Evolutionary conservation across 2,113 vertebrate genomes (phyloP).

Genomic region (Peromyscus leucopus): DNA sequence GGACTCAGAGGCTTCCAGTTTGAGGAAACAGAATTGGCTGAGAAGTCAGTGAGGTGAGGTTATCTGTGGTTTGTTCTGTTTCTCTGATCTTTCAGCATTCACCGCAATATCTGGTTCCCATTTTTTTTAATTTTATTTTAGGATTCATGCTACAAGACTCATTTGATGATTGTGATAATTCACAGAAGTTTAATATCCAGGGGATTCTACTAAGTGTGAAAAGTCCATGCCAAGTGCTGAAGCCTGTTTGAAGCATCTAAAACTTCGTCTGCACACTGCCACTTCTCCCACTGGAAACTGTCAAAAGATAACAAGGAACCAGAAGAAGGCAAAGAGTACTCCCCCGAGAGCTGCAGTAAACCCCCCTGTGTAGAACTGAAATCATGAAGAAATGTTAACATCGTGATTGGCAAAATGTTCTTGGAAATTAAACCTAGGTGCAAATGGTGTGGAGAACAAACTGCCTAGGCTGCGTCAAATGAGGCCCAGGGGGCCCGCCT

Average conservation of each 20-base stretch:
- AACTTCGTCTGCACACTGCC: conserved; percentile 1
- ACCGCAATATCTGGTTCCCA: no score
- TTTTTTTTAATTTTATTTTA: no score
- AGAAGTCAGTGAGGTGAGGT: no score
- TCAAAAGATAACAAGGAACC: neutral
- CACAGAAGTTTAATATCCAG: neutral
- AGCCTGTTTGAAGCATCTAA: neutral
- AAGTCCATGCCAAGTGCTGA: neutral
- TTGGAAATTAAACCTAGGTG: neutral
- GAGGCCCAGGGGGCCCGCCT: no score
- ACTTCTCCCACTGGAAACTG: neutral
- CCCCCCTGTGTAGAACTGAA: neutral
- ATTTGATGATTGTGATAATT: neutral
- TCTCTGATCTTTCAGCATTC: no score
- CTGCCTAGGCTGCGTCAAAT: no score
- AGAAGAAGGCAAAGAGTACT: neutral
- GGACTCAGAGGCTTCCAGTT: no score
- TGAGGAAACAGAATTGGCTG: no score
- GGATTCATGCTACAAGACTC: neutral
- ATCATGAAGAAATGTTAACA: neutral
- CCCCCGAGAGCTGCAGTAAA: neutral
- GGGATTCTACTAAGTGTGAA: neutral
- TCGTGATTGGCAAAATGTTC: neutral
- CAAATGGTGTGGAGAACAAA: neutral
- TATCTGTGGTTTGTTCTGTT: no score